These are phyloP conservation scores for Philopedon plagiatum DNA, from an alignment of 2,888 invertebrate species.

Conservation along the genomic window DNA sequence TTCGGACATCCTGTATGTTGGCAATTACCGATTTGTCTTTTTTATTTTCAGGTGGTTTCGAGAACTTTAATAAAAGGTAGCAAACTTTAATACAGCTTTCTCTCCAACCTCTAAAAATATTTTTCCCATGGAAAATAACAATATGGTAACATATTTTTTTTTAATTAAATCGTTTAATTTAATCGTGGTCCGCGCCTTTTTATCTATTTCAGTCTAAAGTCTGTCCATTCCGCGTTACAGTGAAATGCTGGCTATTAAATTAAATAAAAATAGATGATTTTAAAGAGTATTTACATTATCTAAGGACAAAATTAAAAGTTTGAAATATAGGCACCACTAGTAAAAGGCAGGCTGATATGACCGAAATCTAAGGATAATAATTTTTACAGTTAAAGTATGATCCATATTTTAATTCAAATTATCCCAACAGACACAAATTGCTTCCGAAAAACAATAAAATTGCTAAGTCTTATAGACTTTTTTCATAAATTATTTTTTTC, in stretches of 20 bases:
- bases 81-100: too few species aligned
- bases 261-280: neutral
- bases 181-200: conserved; percentile 33
- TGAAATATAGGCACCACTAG: conserved; percentile 61
- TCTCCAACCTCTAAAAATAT: too few species aligned
- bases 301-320: conserved; percentile 13
- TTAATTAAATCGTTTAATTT: too few species aligned
- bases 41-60: too few species aligned
- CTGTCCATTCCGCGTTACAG: neutral
- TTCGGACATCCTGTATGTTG: too few species aligned
- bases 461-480: too few species aligned
- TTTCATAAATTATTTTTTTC: too few species aligned
- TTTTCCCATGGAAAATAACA: too few species aligned
- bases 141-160: conserved; percentile 5
- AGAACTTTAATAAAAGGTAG: neutral
- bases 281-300: neutral
- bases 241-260: neutral
- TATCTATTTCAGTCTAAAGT: conserved; percentile 1
- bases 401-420: too few species aligned
- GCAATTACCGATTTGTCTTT: too few species aligned
- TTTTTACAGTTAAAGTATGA: conserved; percentile 29
- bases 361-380: conserved; percentile 55
- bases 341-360: conserved; percentile 64
- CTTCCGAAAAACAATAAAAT: too few species aligned
- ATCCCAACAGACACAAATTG: too few species aligned